Evolutionary conservation across 2,797 vertebrate species (phyloP).

Genomic region (Anomalospiza imberbis): DNA sequence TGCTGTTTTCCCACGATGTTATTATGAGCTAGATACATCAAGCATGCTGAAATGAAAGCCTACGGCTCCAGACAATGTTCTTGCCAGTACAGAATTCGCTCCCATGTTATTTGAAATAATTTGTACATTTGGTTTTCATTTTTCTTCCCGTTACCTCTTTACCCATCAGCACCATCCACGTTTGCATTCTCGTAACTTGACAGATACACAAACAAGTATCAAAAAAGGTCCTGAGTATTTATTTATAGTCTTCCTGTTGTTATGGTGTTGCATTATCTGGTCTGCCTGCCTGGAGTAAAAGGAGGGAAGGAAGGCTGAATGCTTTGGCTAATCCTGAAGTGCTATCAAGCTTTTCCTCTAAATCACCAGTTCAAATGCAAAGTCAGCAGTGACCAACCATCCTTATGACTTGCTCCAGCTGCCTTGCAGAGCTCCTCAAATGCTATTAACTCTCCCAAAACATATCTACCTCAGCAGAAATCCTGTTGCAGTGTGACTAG

Average conservation of each 20-base stretch:
- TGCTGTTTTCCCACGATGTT: slow-evolving; percentile 10
- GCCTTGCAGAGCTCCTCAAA: neutral
- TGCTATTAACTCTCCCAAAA: neutral
- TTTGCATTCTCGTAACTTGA: neutral
- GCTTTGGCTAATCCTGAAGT: neutral
- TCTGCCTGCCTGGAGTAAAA: neutral
- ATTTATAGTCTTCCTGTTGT: slow-evolving; percentile 5
- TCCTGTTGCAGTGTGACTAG: neutral
- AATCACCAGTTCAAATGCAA: neutral
- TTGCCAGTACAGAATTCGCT: neutral
- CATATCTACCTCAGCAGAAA: neutral
- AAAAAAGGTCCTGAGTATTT: neutral
- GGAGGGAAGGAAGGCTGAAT: neutral
- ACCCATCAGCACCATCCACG: neutral
- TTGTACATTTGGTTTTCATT: slow-evolving; percentile 13
- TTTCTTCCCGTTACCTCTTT: neutral
- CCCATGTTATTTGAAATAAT: neutral
- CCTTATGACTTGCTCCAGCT: neutral
- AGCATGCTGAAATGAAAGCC: slow-evolving; percentile 22
- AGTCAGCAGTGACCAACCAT: neutral
- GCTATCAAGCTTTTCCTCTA: neutral
- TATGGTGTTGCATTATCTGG: neutral
- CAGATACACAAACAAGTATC: slow-evolving; percentile 5
- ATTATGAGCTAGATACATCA: neutral
- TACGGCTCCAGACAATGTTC: neutral